phyloP scores from a whole-genome alignment of 1,140 invertebrate species.

The Pectinophora gossypiella region DNA sequence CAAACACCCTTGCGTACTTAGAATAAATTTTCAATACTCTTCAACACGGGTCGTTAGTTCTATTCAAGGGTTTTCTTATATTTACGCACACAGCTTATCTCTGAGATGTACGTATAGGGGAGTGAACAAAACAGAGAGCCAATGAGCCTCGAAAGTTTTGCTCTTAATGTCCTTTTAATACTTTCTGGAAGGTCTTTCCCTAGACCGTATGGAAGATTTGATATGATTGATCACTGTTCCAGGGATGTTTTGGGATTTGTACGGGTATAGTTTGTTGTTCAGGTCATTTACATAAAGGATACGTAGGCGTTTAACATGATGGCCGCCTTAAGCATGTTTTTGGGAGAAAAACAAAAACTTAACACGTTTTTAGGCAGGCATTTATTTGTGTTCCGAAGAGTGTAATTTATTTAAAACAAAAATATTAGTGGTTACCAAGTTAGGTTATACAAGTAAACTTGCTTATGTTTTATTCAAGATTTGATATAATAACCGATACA shows the following conservation, averaged over 20 bases:
- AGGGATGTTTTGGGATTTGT: not conserved
- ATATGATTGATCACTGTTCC: conserved; percentile 39
- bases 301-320: not conserved
- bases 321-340: not conserved
- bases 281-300: not conserved
- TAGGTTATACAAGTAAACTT: no score
- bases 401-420: no score
- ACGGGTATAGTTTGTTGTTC: not conserved
- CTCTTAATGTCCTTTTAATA: conserved; percentile 56
- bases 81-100: conserved; percentile 49
- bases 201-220: conserved; percentile 25
- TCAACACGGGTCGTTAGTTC: conserved; percentile 57
- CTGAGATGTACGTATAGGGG: conserved; percentile 19
- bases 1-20: conserved; percentile 50
- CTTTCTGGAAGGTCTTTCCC: conserved; percentile 20
- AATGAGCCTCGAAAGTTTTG: conserved; percentile 24
- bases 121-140: not conserved
- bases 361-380: not conserved
- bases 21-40: conserved; percentile 71
- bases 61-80: conserved; percentile 43
- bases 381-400: not conserved
- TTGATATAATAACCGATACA: no score
- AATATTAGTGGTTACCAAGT: no score
- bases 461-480: no score
- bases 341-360: not conserved